A percentile compares a stretch with the other conserved stretches of the same genome.
Conservation (phyloP, 35 echinoderm and acorn worm genomes). For the Lytechinus variegatus region DNA sequence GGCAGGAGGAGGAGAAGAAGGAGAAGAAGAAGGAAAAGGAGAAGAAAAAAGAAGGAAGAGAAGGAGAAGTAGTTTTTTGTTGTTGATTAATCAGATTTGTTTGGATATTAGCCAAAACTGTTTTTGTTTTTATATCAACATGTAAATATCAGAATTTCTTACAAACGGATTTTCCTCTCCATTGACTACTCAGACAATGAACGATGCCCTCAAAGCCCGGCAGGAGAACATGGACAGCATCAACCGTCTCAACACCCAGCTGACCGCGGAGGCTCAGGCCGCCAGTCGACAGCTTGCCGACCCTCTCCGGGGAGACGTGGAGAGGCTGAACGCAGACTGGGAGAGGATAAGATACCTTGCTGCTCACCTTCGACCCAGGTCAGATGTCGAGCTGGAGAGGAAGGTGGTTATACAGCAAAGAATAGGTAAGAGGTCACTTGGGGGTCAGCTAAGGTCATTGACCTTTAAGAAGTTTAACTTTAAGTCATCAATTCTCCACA, state of each 20-base stretch:
- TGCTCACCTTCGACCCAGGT: constrained; percentile 59
- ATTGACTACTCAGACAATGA: constrained; percentile 71
- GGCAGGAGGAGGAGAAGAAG: too few species aligned
- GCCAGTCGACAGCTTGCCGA: constrained; percentile 63
- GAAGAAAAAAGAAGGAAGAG: too few species aligned
- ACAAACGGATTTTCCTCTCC: neutral
- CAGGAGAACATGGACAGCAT: constrained; percentile 91
- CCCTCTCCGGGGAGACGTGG: constrained; percentile 63
- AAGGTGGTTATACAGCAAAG: constrained; percentile 55
- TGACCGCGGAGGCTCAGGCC: constrained; percentile 71
- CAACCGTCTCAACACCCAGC: constrained; percentile 66
- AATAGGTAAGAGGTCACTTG: constrained; percentile 41
- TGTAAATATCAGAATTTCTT: too few species aligned
- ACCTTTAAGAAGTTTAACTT: too few species aligned
- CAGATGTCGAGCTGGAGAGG: constrained; percentile 72
- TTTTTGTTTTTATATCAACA: too few species aligned
- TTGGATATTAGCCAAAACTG: too few species aligned
- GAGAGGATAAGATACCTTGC: constrained; percentile 72
- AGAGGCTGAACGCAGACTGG: constrained; percentile 82
- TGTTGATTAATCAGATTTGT: too few species aligned
- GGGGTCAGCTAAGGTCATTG: neutral
- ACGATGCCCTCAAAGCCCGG: constrained; percentile 78
- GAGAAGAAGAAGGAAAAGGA: too few species aligned
- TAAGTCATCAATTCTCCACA: too few species aligned
- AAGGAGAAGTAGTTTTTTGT: too few species aligned